Evolutionary conservation across 1,140 invertebrate species (phyloP).

Genomic region (Dendrolimus kikuchii): DNA sequence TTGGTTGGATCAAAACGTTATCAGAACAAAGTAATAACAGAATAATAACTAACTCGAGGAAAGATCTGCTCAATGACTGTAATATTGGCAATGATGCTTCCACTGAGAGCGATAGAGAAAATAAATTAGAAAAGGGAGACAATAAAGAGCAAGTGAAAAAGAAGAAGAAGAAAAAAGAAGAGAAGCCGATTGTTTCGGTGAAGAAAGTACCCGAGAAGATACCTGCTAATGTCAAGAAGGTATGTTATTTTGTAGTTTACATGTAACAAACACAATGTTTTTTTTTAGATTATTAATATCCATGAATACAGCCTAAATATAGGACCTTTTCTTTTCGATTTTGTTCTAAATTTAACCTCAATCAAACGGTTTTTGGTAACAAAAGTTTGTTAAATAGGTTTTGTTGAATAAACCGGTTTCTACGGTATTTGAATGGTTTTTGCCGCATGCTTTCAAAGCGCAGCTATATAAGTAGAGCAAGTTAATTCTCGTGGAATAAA

Average conservation of each 20-base stretch:
- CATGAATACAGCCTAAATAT: too few species aligned
- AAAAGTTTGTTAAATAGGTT: too few species aligned
- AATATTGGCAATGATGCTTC: conserved; percentile 6
- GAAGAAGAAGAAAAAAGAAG: conserved; percentile 29
- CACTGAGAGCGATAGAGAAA: conserved; percentile 30
- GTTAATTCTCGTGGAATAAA: too few species aligned
- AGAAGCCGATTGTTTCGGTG: conserved; percentile 21
- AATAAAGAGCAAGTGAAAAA: conserved; percentile 10
- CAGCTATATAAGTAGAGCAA: too few species aligned
- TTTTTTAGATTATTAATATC: too few species aligned
- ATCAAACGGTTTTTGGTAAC: too few species aligned
- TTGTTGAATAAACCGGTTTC: too few species aligned
- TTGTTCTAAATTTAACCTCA: too few species aligned
- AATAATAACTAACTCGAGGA: conserved; percentile 48
- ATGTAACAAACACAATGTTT: too few species aligned
- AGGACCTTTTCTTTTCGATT: too few species aligned
- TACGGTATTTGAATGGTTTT: too few species aligned
- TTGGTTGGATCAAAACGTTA: conserved; percentile 50
- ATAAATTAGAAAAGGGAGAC: conserved; percentile 4
- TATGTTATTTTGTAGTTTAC: conserved; percentile 8
- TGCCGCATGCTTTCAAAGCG: too few species aligned
- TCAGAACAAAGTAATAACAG: conserved; percentile 52
- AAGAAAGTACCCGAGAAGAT: conserved; percentile 44
- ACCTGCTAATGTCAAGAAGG: conserved; percentile 53
- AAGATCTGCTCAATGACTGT: conserved; percentile 45